Evolutionary conservation across 2,113 vertebrate species (phyloP).

Genomic region (Pitta sordida): DNA sequence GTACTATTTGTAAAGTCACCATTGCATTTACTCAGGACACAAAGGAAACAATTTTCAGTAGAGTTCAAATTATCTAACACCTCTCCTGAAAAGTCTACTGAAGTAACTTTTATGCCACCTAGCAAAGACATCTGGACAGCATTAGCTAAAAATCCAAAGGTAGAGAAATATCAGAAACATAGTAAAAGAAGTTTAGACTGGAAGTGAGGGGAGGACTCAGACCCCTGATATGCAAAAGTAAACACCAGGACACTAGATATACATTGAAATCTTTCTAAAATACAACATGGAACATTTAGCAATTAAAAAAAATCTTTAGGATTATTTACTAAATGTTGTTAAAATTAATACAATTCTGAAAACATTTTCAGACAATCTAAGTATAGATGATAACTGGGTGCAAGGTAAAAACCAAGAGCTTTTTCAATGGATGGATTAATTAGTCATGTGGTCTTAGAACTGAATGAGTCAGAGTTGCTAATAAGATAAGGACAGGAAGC

Average conservation of each 20-base stretch:
- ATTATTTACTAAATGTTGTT: neutral
- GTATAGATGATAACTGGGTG: neutral
- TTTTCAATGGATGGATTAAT: constrained; percentile 36
- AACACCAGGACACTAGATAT: neutral
- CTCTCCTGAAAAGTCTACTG: neutral
- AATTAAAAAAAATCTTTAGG: neutral
- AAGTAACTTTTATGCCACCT: neutral
- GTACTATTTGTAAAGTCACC: neutral
- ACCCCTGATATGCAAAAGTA: neutral
- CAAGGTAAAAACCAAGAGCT: neutral
- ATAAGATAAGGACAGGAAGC: constrained; percentile 53
- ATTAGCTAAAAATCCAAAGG: neutral
- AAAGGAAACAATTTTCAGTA: neutral
- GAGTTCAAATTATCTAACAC: neutral
- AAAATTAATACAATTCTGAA: neutral
- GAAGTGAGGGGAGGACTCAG: neutral
- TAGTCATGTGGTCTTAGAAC: neutral
- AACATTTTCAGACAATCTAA: neutral
- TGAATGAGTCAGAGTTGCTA: constrained; percentile 44
- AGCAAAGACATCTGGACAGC: neutral
- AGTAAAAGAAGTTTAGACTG: neutral
- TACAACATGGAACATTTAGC: neutral
- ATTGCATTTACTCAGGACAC: neutral
- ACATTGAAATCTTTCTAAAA: neutral
- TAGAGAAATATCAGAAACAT: neutral